phyloP scores from a whole-genome alignment of 2,888 invertebrate genomes.

The Oconnorella tubifera region DNA sequence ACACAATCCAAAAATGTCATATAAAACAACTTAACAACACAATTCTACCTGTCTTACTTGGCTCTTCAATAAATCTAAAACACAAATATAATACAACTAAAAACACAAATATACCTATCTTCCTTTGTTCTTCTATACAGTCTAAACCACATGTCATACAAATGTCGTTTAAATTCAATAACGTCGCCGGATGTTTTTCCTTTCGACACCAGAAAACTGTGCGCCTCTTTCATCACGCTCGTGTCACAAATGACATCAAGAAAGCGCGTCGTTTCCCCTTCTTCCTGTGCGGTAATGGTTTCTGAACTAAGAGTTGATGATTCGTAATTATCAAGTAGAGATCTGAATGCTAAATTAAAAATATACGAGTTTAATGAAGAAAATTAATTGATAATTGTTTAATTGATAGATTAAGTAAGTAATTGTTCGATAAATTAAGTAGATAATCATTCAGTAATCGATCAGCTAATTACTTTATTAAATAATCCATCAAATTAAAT shows the following conservation, averaged over 20 bases:
- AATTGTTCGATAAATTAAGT: no score
- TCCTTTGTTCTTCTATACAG: constrained; percentile 46
- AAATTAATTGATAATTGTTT: not conserved
- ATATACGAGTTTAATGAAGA: no score
- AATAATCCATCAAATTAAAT: no score
- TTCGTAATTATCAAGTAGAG: constrained; percentile 54
- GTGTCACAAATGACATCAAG: constrained; percentile 51
- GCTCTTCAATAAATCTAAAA: no score
- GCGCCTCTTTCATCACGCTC: constrained; percentile 52
- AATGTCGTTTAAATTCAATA: constrained; percentile 45
- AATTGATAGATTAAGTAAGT: no score
- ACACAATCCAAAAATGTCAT: no score
- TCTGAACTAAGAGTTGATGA: constrained; percentile 47
- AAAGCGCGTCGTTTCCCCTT: constrained; percentile 48
- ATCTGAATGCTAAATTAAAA: constrained; percentile 53
- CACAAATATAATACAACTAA: no score
- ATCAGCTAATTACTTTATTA: no score
- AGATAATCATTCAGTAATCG: no score
- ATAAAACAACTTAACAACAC: no score
- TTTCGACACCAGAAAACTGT: constrained; percentile 46
- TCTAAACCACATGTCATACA: constrained; percentile 54
- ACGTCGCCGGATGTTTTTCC: constrained; percentile 41
- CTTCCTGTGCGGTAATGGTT: constrained; percentile 48
- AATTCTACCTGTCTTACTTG: no score
- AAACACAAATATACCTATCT: constrained; percentile 39